A percentile compares a stretch with the other conserved stretches of the same genome.
These are phyloP conservation scores for Parazoanthus darwini DNA, from an alignment of 92 coral and sea anemone species.

Conservation along the genomic window DNA sequence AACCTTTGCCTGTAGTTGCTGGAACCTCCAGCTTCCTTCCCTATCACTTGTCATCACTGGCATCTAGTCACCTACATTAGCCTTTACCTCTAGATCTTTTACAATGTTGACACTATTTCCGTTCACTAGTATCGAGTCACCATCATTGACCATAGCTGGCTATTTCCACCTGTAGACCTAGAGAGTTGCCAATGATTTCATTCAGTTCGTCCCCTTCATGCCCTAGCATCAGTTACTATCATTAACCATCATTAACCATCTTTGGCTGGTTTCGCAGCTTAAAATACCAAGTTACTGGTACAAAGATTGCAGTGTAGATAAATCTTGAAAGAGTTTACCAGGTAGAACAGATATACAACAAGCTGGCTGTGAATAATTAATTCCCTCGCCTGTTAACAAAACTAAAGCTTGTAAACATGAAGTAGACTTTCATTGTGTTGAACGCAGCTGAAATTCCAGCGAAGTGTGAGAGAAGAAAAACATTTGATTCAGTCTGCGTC, in stretches of 20 bases:
- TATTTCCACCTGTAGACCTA: not conserved
- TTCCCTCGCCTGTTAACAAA: not conserved
- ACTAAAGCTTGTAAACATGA: not conserved
- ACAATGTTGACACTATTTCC: not conserved
- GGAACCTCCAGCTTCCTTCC: not conserved
- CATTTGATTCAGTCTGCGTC: not conserved
- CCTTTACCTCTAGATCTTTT: not conserved
- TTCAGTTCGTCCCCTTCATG: not conserved
- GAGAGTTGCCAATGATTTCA: not conserved
- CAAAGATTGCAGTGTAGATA: not conserved
- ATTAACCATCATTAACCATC: not conserved
- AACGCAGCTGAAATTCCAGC: not conserved
- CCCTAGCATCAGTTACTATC: not conserved
- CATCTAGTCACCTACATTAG: not conserved
- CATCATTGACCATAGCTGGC: not conserved
- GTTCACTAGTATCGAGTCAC: not conserved
- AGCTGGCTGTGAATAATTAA: not conserved
- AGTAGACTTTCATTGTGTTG: conserved; percentile 6
- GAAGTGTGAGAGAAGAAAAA: conserved; percentile 4
- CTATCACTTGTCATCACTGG: not conserved
- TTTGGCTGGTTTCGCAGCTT: not conserved
- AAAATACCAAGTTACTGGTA: not conserved
- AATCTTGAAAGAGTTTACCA: not conserved
- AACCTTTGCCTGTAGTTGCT: no score
- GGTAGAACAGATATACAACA: not conserved